Evolutionary conservation across 1,140 invertebrate species (phyloP).

Genomic region (Pachyrhynchus sulphureomaculatus): DNA sequence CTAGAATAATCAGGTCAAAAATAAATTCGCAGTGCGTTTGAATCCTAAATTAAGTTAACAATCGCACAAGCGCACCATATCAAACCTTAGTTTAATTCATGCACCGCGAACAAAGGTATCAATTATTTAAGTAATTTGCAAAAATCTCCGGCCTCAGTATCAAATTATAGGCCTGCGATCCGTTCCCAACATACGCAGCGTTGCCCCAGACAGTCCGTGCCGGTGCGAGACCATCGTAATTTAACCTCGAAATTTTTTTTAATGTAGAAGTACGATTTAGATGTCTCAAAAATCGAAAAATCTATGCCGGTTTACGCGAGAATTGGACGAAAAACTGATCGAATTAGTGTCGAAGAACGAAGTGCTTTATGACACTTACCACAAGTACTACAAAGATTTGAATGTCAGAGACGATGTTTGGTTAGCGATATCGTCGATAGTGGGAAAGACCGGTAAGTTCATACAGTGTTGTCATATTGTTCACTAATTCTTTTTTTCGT

Average conservation of each 20-base stretch:
- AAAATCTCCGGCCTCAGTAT: conserved; percentile 2
- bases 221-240: conserved; percentile 4
- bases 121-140: too few relatives aligned
- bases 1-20: too few relatives aligned
- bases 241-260: neutral
- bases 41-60: too few relatives aligned
- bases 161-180: conserved; percentile 12
- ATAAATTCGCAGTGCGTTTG: too few relatives aligned
- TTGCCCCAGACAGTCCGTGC: conserved; percentile 25
- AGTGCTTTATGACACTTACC: conserved; percentile 22
- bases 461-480: conserved; percentile 9
- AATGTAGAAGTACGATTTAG: neutral
- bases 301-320: conserved; percentile 27
- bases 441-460: conserved; percentile 28
- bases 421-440: conserved; percentile 25
- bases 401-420: conserved; percentile 27
- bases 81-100: neutral
- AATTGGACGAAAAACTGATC: conserved; percentile 31
- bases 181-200: conserved; percentile 26
- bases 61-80: neutral
- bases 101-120: neutral
- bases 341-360: conserved; percentile 27
- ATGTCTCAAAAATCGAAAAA: conserved; percentile 45
- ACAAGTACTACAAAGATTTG: conserved; percentile 29
- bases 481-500: neutral